Evolutionary conservation across 1,140 invertebrate species (phyloP).

Genomic region (Drosophila sproati): DNA sequence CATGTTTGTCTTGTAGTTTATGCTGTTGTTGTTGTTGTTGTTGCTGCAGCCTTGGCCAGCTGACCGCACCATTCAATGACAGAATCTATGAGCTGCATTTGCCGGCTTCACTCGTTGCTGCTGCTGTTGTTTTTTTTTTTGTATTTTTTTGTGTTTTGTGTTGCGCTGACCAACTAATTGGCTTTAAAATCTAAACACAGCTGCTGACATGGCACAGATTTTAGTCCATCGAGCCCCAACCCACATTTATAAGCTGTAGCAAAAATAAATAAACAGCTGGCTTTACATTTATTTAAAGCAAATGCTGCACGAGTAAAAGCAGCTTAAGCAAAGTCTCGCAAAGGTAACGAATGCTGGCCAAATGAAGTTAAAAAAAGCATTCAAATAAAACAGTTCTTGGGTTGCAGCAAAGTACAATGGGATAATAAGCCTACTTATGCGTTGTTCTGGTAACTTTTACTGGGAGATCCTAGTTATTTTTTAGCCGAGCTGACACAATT

Average conservation of each 20-base stretch:
- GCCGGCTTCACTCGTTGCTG: constrained; percentile 23
- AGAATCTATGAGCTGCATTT: constrained; percentile 70
- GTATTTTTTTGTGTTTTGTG: constrained; percentile 30
- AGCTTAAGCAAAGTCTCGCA: no score
- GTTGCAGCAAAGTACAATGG: no score
- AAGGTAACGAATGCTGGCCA: no score
- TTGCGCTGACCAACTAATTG: constrained; percentile 69
- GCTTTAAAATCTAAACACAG: constrained; percentile 74
- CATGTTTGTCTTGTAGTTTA: constrained; percentile 59
- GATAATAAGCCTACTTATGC: no score
- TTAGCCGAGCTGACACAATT: no score
- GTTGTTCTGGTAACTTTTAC: no score
- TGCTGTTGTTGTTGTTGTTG: constrained; percentile 2
- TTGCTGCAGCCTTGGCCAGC: constrained; percentile 53
- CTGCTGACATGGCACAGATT: constrained; percentile 54
- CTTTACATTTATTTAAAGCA: neutral
- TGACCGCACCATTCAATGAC: constrained; percentile 71
- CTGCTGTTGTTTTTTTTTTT: neutral
- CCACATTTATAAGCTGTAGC: constrained; percentile 32
- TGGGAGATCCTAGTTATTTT: no score
- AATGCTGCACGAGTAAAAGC: no score
- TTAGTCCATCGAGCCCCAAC: constrained; percentile 40
- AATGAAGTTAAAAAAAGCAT: no score
- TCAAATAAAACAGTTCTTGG: no score
- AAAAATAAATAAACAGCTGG: neutral